These are phyloP conservation scores for Drosophila neocordata DNA, from an alignment of 1,140 invertebrate species.

Conservation along the genomic window DNA sequence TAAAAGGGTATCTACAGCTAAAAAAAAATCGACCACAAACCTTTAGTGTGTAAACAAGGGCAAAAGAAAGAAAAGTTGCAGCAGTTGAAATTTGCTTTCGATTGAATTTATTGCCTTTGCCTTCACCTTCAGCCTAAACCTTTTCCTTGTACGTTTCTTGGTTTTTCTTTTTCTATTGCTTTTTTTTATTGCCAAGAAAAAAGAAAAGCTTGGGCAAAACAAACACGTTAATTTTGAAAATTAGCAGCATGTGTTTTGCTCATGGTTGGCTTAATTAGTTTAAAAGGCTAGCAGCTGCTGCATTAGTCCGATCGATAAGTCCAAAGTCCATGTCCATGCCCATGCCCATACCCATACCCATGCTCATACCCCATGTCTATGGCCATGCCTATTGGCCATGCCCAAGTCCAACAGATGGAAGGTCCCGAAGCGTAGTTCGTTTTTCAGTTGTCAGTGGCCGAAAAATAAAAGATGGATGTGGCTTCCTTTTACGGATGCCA, in stretches of 20 bases:
- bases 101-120: conserved; percentile 69
- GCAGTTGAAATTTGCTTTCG: conserved; percentile 54
- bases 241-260: conserved; percentile 70
- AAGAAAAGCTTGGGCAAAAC: conserved; percentile 58
- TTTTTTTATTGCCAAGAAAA: conserved; percentile 29
- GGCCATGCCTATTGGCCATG: neutral
- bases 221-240: conserved; percentile 73
- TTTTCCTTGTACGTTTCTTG: conserved; percentile 3
- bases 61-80: conserved; percentile 51
- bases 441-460: conserved; percentile 67
- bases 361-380: no score
- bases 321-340: neutral
- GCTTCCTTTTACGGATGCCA: conserved; percentile 41
- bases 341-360: neutral
- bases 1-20: neutral
- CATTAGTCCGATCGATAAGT: conserved; percentile 59
- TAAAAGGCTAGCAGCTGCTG: conserved; percentile 55
- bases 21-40: neutral
- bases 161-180: conserved; percentile 20
- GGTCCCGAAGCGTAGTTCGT: conserved; percentile 33
- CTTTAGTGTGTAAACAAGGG: conserved; percentile 58
- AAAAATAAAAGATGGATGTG: conserved; percentile 54
- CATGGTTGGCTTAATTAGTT: conserved; percentile 67
- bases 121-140: conserved; percentile 44
- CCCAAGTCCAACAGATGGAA: conserved; percentile 63